These are phyloP conservation scores for Diprion similis DNA, from an alignment of 1,140 invertebrate genomes.

Conservation along the genomic window DNA sequence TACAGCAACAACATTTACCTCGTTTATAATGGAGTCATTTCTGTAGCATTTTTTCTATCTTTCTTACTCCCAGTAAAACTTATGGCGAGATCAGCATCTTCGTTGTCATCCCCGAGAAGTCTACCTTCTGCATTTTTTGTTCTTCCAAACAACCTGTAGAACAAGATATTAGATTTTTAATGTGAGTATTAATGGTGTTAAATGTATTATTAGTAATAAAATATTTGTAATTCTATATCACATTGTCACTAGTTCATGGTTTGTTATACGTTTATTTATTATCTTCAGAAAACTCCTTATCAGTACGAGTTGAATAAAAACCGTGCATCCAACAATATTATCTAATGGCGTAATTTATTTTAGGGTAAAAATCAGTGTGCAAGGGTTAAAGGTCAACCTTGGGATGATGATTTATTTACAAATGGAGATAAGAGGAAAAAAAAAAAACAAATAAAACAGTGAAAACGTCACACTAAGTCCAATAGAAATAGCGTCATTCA, in stretches of 20 bases:
- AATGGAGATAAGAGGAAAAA: no score
- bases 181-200: no score
- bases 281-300: background rate
- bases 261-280: background rate
- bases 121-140: conserved; percentile 50
- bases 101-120: conserved; percentile 44
- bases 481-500: background rate
- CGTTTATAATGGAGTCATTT: conserved; percentile 41
- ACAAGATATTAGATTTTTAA: background rate
- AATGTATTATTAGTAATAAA: no score
- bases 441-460: no score
- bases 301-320: background rate
- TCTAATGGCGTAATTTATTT: background rate
- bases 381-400: background rate
- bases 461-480: background rate
- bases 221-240: background rate
- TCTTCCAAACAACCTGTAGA: conserved; percentile 50
- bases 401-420: no score
- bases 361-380: background rate
- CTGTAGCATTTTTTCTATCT: conserved; percentile 36
- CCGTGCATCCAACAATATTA: background rate
- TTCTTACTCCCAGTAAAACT: conserved; percentile 48
- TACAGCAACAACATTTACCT: no score
- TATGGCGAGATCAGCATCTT: conserved; percentile 43
- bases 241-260: background rate